Conservation (phyloP, 2,113 vertebrate species). For the Corynorhinus townsendii region DNA sequence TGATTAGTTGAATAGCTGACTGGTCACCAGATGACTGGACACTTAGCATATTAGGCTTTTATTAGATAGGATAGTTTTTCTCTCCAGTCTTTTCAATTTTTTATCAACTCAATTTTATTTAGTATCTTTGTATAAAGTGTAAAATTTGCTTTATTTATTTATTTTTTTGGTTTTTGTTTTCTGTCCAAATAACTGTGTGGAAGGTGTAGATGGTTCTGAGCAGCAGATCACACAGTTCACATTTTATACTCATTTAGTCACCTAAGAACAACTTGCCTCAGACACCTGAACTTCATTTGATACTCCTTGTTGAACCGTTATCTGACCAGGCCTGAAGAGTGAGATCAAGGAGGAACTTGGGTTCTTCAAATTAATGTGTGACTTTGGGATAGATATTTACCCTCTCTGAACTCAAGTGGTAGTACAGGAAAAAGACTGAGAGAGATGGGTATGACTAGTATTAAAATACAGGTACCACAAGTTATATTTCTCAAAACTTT, state of each 20-base stretch:
- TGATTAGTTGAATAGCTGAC: too few relatives aligned
- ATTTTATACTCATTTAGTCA: neutral
- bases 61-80: neutral
- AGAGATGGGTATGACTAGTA: neutral
- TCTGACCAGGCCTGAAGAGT: neutral
- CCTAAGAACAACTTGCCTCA: neutral
- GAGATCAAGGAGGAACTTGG: neutral
- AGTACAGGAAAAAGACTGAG: neutral
- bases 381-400: neutral
- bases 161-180: neutral
- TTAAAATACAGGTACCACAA: constrained; percentile 44
- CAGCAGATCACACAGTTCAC: neutral
- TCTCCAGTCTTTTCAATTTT: constrained; percentile 7
- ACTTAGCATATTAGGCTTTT: too few relatives aligned
- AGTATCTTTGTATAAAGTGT: neutral
- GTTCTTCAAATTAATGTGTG: neutral
- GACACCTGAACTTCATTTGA: neutral
- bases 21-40: too few relatives aligned
- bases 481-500: constrained; percentile 42
- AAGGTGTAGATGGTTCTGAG: neutral
- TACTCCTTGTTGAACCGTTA: neutral
- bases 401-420: neutral
- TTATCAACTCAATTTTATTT: constrained; percentile 33
- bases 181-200: neutral
- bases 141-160: neutral